phyloP scores from a whole-genome alignment of 2,113 vertebrate species.

The Zosterops borbonicus region DNA sequence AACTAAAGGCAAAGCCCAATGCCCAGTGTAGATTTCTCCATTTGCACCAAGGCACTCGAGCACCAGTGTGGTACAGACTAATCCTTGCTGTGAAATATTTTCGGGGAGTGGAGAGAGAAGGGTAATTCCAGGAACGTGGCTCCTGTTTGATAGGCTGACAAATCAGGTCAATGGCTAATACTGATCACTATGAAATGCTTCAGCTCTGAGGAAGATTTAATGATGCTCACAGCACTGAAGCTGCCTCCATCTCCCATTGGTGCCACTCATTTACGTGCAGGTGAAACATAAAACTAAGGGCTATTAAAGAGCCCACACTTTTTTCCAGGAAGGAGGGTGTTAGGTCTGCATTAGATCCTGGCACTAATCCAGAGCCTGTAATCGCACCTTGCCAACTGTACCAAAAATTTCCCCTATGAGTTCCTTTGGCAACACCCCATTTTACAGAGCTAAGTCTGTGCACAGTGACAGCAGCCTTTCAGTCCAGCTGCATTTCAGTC shows the following conservation, averaged over 20 bases:
- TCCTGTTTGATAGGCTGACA: not conserved
- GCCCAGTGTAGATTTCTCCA: not conserved
- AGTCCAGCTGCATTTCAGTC: constrained; percentile 67
- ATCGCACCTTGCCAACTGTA: constrained; percentile 67
- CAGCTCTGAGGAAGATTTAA: constrained; percentile 44
- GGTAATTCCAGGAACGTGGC: not conserved
- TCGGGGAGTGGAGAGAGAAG: not conserved
- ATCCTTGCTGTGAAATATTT: not conserved
- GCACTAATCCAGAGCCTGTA: constrained; percentile 48
- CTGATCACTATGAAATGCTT: constrained; percentile 33
- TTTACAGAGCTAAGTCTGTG: constrained; percentile 50
- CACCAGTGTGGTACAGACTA: not conserved
- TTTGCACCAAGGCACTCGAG: not conserved
- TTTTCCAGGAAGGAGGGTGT: constrained; percentile 67
- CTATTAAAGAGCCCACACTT: constrained; percentile 61
- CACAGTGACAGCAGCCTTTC: constrained; percentile 64
- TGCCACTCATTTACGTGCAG: constrained; percentile 61
- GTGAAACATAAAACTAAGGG: constrained; percentile 61
- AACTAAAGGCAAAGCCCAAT: not conserved
- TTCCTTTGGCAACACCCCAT: constrained; percentile 57
- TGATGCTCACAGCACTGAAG: constrained; percentile 6
- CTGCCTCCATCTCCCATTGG: constrained; percentile 43
- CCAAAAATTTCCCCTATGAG: constrained; percentile 62
- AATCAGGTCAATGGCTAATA: constrained; percentile 47
- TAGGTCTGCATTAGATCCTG: constrained; percentile 62